Conservation (phyloP, 2,113 vertebrate genomes). For the Phrynocephalus versicolor region DNA sequence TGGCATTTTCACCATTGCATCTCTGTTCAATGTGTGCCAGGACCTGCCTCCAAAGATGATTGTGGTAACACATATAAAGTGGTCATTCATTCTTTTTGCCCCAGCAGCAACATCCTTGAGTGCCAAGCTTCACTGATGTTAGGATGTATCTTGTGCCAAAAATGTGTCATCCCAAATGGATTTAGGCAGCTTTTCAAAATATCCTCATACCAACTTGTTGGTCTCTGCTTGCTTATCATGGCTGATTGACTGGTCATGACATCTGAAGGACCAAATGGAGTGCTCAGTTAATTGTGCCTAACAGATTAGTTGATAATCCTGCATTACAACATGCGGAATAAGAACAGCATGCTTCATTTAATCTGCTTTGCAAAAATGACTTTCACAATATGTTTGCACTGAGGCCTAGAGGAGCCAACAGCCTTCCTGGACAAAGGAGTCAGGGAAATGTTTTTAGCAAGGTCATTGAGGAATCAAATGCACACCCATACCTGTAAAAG, state of each 20-base stretch:
- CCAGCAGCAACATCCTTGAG: neutral
- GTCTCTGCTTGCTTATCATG: neutral
- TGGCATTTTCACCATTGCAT: too few species aligned
- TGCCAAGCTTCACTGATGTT: neutral
- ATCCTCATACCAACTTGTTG: rapidly evolving
- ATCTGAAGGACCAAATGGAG: neutral
- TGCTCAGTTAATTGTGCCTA: neutral
- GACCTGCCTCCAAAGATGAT: neutral
- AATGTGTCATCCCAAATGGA: neutral
- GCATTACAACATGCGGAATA: neutral
- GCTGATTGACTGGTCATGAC: neutral
- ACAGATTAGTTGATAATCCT: neutral
- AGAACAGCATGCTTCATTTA: neutral
- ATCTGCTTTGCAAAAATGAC: conserved; percentile 11
- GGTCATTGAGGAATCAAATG: neutral
- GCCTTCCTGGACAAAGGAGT: neutral
- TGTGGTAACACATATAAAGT: neutral
- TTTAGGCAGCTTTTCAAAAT: neutral
- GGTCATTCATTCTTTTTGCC: neutral
- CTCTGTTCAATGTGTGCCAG: neutral
- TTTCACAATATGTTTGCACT: conserved; percentile 16
- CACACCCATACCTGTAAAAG: conserved; percentile 16
- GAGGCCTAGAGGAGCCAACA: rapidly evolving
- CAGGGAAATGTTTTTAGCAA: conserved; percentile 5
- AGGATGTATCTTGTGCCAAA: rapidly evolving